Evolutionary conservation across 2,113 vertebrate genomes (phyloP), one percentile per base, ranked within the genome.

Genomic region (Okapia johnstoni): DNA sequence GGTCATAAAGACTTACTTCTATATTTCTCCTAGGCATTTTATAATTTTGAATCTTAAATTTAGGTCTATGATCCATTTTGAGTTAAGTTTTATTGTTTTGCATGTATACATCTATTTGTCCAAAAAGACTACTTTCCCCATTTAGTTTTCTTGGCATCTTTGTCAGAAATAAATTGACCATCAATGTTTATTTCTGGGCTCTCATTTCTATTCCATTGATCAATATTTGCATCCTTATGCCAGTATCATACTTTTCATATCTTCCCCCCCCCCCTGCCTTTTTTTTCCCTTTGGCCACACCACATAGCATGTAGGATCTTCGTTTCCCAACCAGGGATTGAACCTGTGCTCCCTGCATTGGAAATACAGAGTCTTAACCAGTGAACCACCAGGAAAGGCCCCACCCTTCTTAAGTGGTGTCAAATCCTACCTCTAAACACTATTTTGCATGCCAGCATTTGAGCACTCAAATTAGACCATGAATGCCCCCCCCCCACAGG

Each of bases 251-350:
- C 26, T 80, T 16, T 15, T 23, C 15, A 17, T 76, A 9, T 14
- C 36, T 76, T 26, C 14, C 26, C 14, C 1, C 5, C 14, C 14
- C 1, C 5, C 33, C 3, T 23, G n/a, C n/a, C n/a, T 23, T 57
- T 58, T 26, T 58, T 58, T 17, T 2, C 48, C 61, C 66, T 76
- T 43, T 76, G 70, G 40, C 12, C 36, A 43, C 36, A 76, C 6
- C 36, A 14, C 40, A 43, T 36, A 76, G 70, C 36, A 43, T 4
- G 12, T 14, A 36, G 40, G 36, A 76, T 26, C 36, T 43, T 76
- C 1, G 1, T 76, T 76, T 43, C 70, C 70, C 23, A 43, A 25
- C 70, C 70, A 76, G 70, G 36, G 36, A 26, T 4, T 10, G 12
- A 43, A 43, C 40, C 70, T 76, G 23, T 14, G 23, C 21, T 43